Evolutionary conservation across 2,888 invertebrate species (phyloP).

Genomic region (Tiphia femorata): DNA sequence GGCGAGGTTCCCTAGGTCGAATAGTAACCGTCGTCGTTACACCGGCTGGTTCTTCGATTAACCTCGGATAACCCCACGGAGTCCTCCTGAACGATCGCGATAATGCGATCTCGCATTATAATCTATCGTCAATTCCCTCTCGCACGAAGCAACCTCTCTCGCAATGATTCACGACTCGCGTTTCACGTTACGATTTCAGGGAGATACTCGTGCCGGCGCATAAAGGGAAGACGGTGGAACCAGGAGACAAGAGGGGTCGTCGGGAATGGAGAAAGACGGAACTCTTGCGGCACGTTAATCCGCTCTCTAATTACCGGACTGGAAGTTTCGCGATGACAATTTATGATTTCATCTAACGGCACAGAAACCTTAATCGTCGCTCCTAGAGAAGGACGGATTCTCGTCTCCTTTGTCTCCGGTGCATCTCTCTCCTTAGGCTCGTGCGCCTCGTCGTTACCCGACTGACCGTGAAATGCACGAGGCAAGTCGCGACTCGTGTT

Average conservation of each 20-base stretch:
- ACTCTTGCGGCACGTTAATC: conserved; percentile 35
- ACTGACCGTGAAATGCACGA: no score
- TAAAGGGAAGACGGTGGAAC: neutral
- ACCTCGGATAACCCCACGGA: conserved; percentile 52
- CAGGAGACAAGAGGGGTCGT: neutral
- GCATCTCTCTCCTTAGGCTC: no score
- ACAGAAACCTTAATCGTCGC: conserved; percentile 11
- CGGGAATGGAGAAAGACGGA: neutral
- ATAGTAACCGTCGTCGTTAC: conserved; percentile 44
- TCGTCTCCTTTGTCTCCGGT: no score
- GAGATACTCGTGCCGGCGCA: conserved; percentile 10
- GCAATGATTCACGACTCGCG: conserved; percentile 57
- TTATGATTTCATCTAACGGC: conserved; percentile 14
- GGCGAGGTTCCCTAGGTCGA: conserved; percentile 38
- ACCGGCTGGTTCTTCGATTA: conserved; percentile 50
- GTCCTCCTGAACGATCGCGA: conserved; percentile 23
- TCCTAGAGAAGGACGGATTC: no score
- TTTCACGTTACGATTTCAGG: conserved; percentile 49
- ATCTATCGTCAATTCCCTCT: conserved; percentile 51
- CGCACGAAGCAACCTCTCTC: conserved; percentile 18
- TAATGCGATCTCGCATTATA: conserved; percentile 55
- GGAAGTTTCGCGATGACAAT: conserved; percentile 12
- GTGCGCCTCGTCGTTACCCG: no score
- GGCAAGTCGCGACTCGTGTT: no score
- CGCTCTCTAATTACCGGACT: conserved; percentile 32